phyloP scores from a whole-genome alignment of 2,797 vertebrate species.

The Karalla daura region DNA sequence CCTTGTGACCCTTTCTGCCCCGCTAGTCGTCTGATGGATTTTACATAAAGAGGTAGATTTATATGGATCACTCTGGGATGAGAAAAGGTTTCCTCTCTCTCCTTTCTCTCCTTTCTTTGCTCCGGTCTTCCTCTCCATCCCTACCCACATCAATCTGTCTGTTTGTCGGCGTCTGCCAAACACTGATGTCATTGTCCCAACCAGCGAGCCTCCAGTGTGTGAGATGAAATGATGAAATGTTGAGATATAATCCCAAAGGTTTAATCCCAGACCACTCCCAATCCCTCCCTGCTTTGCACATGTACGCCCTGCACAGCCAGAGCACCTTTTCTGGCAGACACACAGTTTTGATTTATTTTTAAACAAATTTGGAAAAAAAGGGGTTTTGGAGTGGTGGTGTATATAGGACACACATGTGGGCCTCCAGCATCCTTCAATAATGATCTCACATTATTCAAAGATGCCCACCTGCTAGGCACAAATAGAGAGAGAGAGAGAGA shows the following conservation, averaged over 20 bases:
- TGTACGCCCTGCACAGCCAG: constrained; percentile 50
- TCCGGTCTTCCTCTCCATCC: constrained; percentile 42
- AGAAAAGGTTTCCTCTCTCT: constrained; percentile 40
- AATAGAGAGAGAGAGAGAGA: constrained; percentile 20
- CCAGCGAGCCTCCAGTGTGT: constrained; percentile 50
- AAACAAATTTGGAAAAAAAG: neutral
- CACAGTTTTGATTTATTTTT: constrained; percentile 18
- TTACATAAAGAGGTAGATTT: constrained; percentile 35
- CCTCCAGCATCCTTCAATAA: constrained; percentile 50
- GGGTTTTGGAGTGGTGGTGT: neutral
- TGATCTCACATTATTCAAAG: constrained; percentile 64
- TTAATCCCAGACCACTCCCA: constrained; percentile 77
- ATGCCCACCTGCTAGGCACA: constrained; percentile 61
- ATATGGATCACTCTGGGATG: constrained; percentile 30
- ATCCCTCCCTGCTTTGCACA: constrained; percentile 59
- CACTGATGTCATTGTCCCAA: constrained; percentile 80
- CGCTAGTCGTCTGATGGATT: constrained; percentile 22
- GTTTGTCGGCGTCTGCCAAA: constrained; percentile 64
- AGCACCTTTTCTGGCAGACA: constrained; percentile 25
- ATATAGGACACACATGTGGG: constrained; percentile 37
- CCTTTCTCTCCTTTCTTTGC: constrained; percentile 15
- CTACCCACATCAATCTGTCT: constrained; percentile 66
- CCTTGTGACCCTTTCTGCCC: constrained; percentile 31
- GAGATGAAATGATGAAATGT: constrained; percentile 78
- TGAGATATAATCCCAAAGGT: constrained; percentile 77